A percentile compares a stretch with the other conserved stretches of the same genome.
These are phyloP conservation scores for Ctenodactylus gundi DNA, from an alignment of 2,113 vertebrate species.

Conservation along the genomic window DNA sequence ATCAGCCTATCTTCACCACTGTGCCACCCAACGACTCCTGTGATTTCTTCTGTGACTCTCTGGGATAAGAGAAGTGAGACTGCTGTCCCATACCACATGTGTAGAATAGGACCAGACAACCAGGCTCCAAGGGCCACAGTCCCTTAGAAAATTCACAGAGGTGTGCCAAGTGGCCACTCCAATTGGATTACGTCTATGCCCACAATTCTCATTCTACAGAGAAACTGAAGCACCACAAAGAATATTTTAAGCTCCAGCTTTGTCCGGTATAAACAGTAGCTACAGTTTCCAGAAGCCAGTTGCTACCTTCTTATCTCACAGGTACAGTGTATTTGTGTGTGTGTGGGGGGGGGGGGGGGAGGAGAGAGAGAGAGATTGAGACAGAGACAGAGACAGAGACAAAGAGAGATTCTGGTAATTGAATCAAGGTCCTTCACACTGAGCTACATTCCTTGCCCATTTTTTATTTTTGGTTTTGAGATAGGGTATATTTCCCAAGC, in stretches of 20 bases:
- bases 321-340: no score
- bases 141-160: no score
- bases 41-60: neutral
- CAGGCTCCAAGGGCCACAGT: neutral
- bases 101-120: neutral
- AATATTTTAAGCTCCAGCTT: neutral
- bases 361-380: no score
- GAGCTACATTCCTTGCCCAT: no score
- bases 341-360: no score
- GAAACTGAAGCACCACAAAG: neutral
- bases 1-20: neutral
- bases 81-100: neutral
- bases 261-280: no score
- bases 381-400: no score
- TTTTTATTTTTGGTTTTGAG: no score
- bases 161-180: neutral
- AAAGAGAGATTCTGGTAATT: no score
- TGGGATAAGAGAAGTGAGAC: neutral
- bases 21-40: neutral
- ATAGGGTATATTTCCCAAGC: no score
- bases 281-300: neutral
- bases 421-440: no score
- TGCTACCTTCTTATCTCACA: neutral
- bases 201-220: neutral
- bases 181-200: neutral